Percentiles rank a stretch among this genome's conserved stretches.
Evolutionary conservation across 2,113 vertebrate genomes (phyloP).

Genomic region (Sakesphorus luctuosus): DNA sequence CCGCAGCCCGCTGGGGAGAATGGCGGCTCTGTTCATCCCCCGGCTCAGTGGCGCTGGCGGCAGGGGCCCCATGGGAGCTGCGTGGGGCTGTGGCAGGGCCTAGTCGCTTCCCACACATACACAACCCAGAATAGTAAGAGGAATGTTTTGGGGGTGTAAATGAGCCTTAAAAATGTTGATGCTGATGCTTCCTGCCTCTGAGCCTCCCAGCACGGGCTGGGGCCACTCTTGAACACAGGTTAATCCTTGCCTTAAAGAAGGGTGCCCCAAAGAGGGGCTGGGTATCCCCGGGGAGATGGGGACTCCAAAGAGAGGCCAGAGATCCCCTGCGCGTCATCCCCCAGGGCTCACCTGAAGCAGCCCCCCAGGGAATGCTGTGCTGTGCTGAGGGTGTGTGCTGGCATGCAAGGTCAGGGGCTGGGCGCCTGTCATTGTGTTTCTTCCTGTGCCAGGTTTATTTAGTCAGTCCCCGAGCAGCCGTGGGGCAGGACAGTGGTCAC

Average conservation of each 20-base stretch:
- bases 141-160: neutral
- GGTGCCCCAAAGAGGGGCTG: neutral
- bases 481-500: neutral
- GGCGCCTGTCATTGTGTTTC: neutral
- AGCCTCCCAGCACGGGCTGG: rapidly evolving
- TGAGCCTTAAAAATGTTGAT: neutral
- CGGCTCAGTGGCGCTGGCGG: neutral
- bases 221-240: rapidly evolving
- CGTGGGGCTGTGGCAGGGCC: neutral
- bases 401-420: neutral
- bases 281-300: neutral
- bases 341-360: neutral
- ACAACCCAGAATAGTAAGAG: neutral
- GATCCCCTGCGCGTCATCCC: neutral
- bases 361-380: neutral
- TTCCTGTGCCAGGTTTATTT: neutral
- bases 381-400: neutral
- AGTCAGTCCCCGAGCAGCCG: neutral
- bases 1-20: conserved; percentile 1
- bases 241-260: too few species aligned
- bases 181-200: neutral
- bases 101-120: neutral
- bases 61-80: neutral
- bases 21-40: conserved; percentile 21
- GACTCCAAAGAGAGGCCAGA: neutral